A percentile compares a stretch with the other conserved stretches of the same genome.
Evolutionary conservation across 2,113 vertebrate species (phyloP).

Genomic region (Nycticebus coucang): DNA sequence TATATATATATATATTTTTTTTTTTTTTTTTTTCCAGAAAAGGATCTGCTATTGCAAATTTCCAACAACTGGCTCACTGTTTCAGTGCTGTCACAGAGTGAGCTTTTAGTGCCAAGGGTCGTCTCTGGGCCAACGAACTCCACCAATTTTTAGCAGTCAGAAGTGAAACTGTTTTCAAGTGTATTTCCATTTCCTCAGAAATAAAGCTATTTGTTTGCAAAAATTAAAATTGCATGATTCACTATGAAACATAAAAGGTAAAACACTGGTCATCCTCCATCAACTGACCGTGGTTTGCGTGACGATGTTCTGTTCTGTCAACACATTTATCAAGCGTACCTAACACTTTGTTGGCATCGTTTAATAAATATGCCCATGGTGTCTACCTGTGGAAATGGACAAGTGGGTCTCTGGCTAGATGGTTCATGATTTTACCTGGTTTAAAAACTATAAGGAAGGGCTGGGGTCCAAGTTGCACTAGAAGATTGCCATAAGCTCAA

Average conservation of each 20-base stretch:
- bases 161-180: background rate
- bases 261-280: background rate
- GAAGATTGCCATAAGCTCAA: background rate
- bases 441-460: background rate
- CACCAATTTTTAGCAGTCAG: background rate
- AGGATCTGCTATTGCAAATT: slow-evolving; percentile 27
- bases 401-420: background rate
- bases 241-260: background rate
- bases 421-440: background rate
- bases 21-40: background rate
- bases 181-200: background rate
- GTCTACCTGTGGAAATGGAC: background rate
- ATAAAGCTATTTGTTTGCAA: background rate
- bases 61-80: background rate
- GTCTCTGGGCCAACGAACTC: background rate
- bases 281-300: fast-evolving
- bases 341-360: fast-evolving
- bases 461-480: background rate
- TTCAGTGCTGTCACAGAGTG: background rate
- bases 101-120: fast-evolving
- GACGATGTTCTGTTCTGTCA: background rate
- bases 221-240: background rate
- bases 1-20: background rate
- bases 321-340: no score
- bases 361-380: no score